Evolutionary conservation across 2,113 vertebrate species (phyloP).

Genomic region (Ancistrus triradiatus): DNA sequence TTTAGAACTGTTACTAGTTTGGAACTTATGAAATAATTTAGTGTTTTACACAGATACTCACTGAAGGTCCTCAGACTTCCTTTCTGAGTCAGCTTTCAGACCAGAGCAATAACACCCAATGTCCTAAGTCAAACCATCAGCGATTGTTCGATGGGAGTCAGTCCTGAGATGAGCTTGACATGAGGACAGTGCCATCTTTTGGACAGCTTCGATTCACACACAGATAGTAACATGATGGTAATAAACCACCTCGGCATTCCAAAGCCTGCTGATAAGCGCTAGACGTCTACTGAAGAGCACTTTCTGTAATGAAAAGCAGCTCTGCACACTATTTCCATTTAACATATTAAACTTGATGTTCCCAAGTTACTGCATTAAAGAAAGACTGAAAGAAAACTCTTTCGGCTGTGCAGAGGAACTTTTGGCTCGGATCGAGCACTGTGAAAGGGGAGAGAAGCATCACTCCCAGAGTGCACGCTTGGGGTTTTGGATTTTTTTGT

Average conservation of each 20-base stretch:
- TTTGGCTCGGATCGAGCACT: slow-evolving; percentile 9
- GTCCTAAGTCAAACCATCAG: too few species aligned
- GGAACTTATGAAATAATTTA: too few species aligned
- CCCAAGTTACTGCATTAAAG: slow-evolving; percentile 5
- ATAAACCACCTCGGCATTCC: neutral
- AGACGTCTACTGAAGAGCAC: slow-evolving; percentile 2
- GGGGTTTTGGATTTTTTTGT: slow-evolving; percentile 36
- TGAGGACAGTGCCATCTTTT: slow-evolving; percentile 72
- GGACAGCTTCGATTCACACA: slow-evolving; percentile 34
- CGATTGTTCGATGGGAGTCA: too few species aligned
- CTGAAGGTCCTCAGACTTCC: too few species aligned
- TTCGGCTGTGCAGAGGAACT: slow-evolving; percentile 6
- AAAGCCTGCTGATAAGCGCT: too few species aligned
- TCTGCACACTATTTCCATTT: neutral
- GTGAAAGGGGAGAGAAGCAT: slow-evolving; percentile 22
- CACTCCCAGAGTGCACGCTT: slow-evolving; percentile 16
- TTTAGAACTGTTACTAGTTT: too few species aligned
- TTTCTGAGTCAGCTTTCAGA: too few species aligned
- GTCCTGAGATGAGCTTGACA: slow-evolving; percentile 49
- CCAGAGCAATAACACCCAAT: too few species aligned
- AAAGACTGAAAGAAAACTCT: slow-evolving; percentile 4
- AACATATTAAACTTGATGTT: slow-evolving; percentile 11
- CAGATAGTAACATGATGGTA: slow-evolving; percentile 9
- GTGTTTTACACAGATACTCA: too few species aligned
- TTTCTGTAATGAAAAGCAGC: slow-evolving; percentile 15